These are phyloP conservation scores for Diphyllodes magnificus DNA, from an alignment of 2,113 vertebrate genomes.

Conservation along the genomic window DNA sequence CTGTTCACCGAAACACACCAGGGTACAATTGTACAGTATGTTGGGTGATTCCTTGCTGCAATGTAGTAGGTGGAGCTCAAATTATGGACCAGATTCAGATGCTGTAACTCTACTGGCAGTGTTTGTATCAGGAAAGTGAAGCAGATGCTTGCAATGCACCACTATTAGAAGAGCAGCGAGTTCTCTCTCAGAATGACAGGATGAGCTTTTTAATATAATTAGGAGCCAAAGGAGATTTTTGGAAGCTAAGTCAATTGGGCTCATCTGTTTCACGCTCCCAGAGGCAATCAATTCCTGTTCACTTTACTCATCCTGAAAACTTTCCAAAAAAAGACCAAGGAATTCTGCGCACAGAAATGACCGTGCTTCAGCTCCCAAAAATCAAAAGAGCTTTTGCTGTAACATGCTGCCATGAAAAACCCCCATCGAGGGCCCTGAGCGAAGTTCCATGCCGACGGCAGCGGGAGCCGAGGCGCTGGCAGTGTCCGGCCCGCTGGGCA, in stretches of 20 bases:
- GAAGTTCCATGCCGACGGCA: accelerated
- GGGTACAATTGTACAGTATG: not conserved
- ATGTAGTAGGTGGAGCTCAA: conserved; percentile 26
- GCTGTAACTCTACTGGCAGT: not conserved
- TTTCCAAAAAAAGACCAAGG: not conserved
- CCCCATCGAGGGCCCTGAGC: not conserved
- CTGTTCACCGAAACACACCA: not conserved
- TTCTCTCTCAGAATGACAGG: not conserved
- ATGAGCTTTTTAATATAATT: not conserved
- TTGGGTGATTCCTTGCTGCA: conserved; percentile 31
- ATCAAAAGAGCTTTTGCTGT: not conserved
- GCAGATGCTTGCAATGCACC: not conserved
- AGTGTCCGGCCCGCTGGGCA: accelerated
- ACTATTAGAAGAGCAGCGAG: not conserved
- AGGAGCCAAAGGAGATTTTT: not conserved
- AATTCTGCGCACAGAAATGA: not conserved
- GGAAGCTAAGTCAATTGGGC: not conserved
- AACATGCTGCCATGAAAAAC: not conserved
- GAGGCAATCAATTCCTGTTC: not conserved
- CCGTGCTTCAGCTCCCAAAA: not conserved
- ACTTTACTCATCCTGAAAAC: not conserved
- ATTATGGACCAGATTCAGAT: not conserved
- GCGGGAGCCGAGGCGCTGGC: accelerated
- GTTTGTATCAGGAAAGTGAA: not conserved
- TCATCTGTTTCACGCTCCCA: not conserved